phyloP scores from a whole-genome alignment of 2,797 vertebrate genomes.

The Xyrichtys novacula region DNA sequence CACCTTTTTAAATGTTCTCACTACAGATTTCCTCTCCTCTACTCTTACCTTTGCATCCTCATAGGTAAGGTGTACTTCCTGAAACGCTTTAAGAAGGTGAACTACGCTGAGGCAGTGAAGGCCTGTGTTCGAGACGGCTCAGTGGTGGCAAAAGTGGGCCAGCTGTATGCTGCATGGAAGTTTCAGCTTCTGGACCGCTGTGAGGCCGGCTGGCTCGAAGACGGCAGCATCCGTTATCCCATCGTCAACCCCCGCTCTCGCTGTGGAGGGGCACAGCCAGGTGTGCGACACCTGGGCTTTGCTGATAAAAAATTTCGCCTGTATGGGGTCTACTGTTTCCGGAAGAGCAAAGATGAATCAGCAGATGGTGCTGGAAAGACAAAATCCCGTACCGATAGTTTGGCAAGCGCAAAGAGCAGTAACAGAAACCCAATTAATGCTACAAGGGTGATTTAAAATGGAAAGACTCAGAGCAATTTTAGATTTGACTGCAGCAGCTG shows the following conservation, averaged over 20 bases:
- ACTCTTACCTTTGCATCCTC: slow-evolving; percentile 10
- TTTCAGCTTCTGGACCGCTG: slow-evolving; percentile 94
- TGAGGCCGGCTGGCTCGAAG: slow-evolving; percentile 94
- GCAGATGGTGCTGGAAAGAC: slow-evolving; percentile 24
- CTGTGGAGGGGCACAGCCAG: slow-evolving; percentile 90
- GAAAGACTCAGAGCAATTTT: slow-evolving; percentile 42
- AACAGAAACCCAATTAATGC: slow-evolving; percentile 56
- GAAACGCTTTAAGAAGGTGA: slow-evolving; percentile 93
- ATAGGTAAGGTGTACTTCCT: slow-evolving; percentile 94
- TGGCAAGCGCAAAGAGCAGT: slow-evolving; percentile 44
- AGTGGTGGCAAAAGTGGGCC: slow-evolving; percentile 91
- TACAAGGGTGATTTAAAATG: slow-evolving; percentile 67
- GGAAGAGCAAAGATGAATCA: slow-evolving; percentile 66
- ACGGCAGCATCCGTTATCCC: slow-evolving; percentile 95
- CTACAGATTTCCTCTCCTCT: slow-evolving; percentile 33
- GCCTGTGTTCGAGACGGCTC: slow-evolving; percentile 90
- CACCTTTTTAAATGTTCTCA: slow-evolving; percentile 43
- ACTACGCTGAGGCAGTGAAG: slow-evolving; percentile 89
- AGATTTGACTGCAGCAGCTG: slow-evolving; percentile 55
- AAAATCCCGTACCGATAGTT: slow-evolving; percentile 26
- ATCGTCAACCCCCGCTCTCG: slow-evolving; percentile 93
- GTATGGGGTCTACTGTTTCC: slow-evolving; percentile 95
- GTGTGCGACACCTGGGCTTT: slow-evolving; percentile 93
- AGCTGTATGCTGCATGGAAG: slow-evolving; percentile 96
- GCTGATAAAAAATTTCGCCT: slow-evolving; percentile 93